Base-by-base conservation (phyloP, 2,888 invertebrate species). In the Ctenicera cuprea region DNA sequence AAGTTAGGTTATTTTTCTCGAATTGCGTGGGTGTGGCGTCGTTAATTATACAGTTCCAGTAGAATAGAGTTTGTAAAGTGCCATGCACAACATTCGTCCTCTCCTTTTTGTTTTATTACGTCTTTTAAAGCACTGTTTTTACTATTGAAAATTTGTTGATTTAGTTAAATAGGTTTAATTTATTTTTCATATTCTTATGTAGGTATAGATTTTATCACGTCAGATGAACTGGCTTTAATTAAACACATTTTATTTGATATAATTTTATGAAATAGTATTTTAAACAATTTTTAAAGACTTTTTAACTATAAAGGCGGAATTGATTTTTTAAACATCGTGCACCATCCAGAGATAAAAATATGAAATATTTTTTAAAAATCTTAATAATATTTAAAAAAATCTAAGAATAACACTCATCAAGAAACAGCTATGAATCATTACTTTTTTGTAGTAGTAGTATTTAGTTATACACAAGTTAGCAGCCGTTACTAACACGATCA, bases 21-120 rank as follows among this genome's bases (percentile, higher is more conserved):
- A 72, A 73, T 68, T 63, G 68, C 52, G 63, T 68, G 63, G 33
- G 63, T 75, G 63, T 68, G 71, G 71, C 71, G 66, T 61, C 41
- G 52, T 66, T 65, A 48, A 66, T 65, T 66, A 74, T 48, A 57
- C 65, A 65, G 61, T 74, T 74, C 74, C 67, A 30, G n/a, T 66
- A 74, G 64, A 54, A 48, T 45, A 65, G 59, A 57, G 41, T 71
- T 62, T 67, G 14, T 45, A 37, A 65, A 69, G 74, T 75, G 74
- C 74, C 74, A 75, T 75, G 74, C 68, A 71, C 67, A 33, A 62
- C 48, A 43, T 65, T 66, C 37, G 45, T 52, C 59, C 45, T 45
- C 48, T 41, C 22, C 43, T 41, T 33, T 52, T 63, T 62, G n/a
- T 69, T 50, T 50, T 50, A 63, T 65, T 48, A 64, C 11, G 61